A percentile compares a stretch with the other conserved stretches of the same genome.
Conservation (phyloP, 2,888 invertebrate species). For the Dolomedes plantarius region DNA sequence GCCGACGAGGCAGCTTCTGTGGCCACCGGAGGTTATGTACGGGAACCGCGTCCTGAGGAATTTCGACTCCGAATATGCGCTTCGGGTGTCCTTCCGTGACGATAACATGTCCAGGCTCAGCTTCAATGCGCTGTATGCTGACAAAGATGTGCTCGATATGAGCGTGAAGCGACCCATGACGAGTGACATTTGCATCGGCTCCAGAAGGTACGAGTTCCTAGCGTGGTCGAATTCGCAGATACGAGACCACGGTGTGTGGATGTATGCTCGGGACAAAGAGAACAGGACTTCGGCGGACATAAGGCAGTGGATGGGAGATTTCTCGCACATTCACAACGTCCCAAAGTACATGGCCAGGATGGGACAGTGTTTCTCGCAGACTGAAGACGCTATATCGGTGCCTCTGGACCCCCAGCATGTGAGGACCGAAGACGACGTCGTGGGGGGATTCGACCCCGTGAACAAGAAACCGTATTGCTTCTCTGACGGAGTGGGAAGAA, state of each 20-base stretch:
- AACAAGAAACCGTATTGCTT: conserved; percentile 55
- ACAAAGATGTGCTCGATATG: not conserved
- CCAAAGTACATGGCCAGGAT: conserved; percentile 73
- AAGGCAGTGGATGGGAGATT: conserved; percentile 72
- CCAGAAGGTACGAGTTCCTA: conserved; percentile 23
- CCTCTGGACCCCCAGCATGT: conserved; percentile 17
- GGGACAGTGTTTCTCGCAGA: conserved; percentile 73
- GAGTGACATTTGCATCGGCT: conserved; percentile 22
- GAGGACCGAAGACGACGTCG: conserved; percentile 19
- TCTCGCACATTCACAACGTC: conserved; percentile 66
- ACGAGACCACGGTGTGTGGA: conserved; percentile 63
- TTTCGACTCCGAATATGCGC: conserved; percentile 29
- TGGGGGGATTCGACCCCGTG: conserved; percentile 8
- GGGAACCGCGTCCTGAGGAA: conserved; percentile 41
- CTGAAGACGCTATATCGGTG: conserved; percentile 36
- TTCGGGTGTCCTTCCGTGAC: conserved; percentile 43
- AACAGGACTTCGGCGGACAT: conserved; percentile 56
- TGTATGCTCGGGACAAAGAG: conserved; percentile 61
- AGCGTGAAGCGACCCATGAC: conserved; percentile 21
- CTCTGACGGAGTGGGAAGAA: conserved; percentile 71
- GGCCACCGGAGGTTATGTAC: conserved; percentile 44
- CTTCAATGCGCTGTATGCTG: not conserved
- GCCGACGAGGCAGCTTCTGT: conserved; percentile 24
- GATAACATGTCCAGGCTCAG: conserved; percentile 30
- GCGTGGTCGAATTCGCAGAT: conserved; percentile 53